phyloP scores from a whole-genome alignment of 2,113 vertebrate genomes.

The Rhipidura dahli region DNA sequence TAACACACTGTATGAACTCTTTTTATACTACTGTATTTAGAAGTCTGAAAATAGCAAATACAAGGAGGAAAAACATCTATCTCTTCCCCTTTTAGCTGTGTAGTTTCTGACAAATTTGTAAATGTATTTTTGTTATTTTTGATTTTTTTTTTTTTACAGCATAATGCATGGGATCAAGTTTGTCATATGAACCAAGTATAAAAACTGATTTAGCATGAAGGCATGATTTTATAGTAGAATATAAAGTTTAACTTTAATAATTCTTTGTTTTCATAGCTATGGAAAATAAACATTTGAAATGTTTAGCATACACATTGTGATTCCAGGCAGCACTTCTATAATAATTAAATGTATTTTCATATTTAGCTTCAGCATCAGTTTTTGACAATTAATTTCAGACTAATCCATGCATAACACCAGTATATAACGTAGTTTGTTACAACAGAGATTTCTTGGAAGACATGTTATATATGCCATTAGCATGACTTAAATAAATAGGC shows the following conservation, averaged over 20 bases:
- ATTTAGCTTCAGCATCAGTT: not conserved
- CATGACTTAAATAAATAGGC: not conserved
- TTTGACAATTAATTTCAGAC: not conserved
- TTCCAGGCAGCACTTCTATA: not conserved
- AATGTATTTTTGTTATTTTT: not conserved
- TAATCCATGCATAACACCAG: not conserved
- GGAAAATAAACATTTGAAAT: not conserved
- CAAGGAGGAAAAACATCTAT: not conserved
- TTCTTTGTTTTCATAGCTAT: not conserved
- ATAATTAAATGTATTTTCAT: not conserved
- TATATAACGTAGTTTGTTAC: not conserved
- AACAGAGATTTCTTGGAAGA: not conserved
- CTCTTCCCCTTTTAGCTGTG: not conserved
- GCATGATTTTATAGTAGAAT: not conserved
- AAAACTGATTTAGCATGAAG: not conserved
- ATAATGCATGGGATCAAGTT: not conserved
- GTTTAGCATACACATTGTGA: not conserved
- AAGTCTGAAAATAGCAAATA: not conserved
- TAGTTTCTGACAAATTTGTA: not conserved
- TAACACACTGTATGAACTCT: not conserved
- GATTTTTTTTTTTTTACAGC: not conserved
- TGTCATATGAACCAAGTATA: not conserved
- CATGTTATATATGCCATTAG: not conserved
- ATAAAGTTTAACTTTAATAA: not conserved
- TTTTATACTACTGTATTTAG: not conserved